These are phyloP conservation scores for Lathronympha strigana DNA, from an alignment of 2,888 invertebrate species.

Conservation along the genomic window DNA sequence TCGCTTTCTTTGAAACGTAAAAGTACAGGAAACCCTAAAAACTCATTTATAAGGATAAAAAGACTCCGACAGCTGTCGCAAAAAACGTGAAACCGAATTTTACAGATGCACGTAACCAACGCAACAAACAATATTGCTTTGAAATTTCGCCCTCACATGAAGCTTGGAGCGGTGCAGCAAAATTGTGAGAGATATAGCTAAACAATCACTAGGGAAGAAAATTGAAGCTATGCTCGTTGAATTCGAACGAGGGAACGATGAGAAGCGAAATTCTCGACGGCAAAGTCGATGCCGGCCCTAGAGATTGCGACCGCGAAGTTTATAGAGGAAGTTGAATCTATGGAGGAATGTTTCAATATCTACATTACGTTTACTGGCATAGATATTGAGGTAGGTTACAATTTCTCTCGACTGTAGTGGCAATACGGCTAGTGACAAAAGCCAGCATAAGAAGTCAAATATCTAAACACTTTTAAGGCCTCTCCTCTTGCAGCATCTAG, in stretches of 20 bases:
- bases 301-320: conserved; percentile 54
- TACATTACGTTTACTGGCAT: conserved; percentile 44
- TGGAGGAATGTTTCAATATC: conserved; percentile 51
- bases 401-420: too few relatives aligned
- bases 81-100: background rate
- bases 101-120: background rate
- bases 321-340: conserved; percentile 51
- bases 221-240: conserved; percentile 35
- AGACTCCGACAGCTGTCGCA: background rate
- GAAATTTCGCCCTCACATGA: background rate
- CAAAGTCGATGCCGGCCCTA: conserved; percentile 45
- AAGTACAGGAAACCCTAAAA: background rate
- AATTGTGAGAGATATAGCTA: conserved; percentile 21
- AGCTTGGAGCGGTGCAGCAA: conserved; percentile 2
- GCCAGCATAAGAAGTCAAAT: too few relatives aligned
- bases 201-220: conserved; percentile 27
- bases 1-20: too few relatives aligned
- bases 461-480: too few relatives aligned
- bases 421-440: too few relatives aligned
- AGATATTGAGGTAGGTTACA: background rate
- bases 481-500: too few relatives aligned
- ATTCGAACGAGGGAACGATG: conserved; percentile 33
- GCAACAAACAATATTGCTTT: background rate
- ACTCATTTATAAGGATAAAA: background rate
- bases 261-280: conserved; percentile 43